Evolutionary conservation across 1,140 invertebrate species (phyloP), one percentile per base, ranked within the genome.

Genomic region (Papilio xuthus): DNA sequence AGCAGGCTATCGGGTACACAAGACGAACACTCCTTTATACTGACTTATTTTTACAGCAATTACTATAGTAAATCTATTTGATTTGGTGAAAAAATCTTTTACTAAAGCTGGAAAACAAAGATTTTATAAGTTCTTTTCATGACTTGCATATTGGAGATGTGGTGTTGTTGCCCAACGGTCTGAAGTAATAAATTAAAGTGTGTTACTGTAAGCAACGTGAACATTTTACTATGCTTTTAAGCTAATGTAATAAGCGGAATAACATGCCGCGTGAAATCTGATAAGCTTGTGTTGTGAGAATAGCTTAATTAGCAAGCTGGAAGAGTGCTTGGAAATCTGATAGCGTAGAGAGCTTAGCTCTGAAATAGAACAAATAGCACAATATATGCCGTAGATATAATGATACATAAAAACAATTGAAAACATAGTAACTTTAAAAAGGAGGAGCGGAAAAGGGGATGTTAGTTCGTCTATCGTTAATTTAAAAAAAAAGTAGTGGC

Each of bases 161-260:
- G 10, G 15, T n/a, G n/a, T n/a, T n/a, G n/a, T 1, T 8, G 0
- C 7, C 18, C 18, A 53, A 53, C 47, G 18, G 18, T 7, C 3
- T n/a, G 2, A n/a, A 50, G 15, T 50, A 18, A n/a, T 53, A 8
- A n/a, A 18, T 0, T n/a, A 50, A 50, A 60, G 20, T 12, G 20
- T 20, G 26, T 60, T 60, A 60, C 23, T 56, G 20, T n/a, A 4
- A 13, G 23, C 2, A 26, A 60, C 56, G 26, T 60, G 10, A 60
- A 60, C 3, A 56, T 26, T 60, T 60, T 60, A 60, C 53, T 60
- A 60, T 60, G 56, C 56, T 60, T 60, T 60, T 60, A 60, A 60
- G 56, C 56, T 26, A 60, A 60, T 60, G 23, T 60, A 26, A 26
- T 60, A 60, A 60, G 56, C 56, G 23, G 56, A 23, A 26, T 60